Evolutionary conservation across 2,888 invertebrate genomes (phyloP).

Genomic region (Ferdinandea cuprea): DNA sequence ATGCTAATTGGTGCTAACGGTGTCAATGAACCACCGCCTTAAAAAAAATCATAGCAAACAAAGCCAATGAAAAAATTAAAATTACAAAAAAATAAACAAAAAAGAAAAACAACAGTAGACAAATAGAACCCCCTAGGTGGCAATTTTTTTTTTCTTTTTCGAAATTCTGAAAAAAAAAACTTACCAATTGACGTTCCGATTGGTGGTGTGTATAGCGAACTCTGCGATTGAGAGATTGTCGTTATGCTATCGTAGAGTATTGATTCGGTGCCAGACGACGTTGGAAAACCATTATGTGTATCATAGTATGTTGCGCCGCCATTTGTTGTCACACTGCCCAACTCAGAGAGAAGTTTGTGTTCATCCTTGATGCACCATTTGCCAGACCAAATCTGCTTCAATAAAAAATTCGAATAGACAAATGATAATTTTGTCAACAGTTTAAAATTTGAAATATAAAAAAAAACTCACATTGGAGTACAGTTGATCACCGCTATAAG

Average conservation of each 20-base stretch:
- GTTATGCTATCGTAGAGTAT: conserved; percentile 89
- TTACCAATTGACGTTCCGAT: conserved; percentile 88
- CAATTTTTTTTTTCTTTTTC: neutral
- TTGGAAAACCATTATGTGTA: conserved; percentile 81
- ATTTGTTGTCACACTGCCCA: conserved; percentile 86
- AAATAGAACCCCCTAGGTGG: conserved; percentile 20
- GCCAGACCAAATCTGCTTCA: conserved; percentile 90
- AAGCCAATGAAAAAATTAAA: conserved; percentile 36
- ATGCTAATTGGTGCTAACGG: conserved; percentile 89
- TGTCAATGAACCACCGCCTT: conserved; percentile 87
- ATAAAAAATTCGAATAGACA: neutral
- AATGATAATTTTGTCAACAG: neutral
- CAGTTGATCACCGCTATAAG: conserved; percentile 94
- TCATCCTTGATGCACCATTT: conserved; percentile 97
- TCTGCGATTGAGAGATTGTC: conserved; percentile 89
- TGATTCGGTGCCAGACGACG: conserved; percentile 83
- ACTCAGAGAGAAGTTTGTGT: conserved; percentile 92
- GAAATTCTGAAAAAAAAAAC: conserved; percentile 74
- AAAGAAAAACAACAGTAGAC: conserved; percentile 20
- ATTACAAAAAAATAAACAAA: conserved; percentile 55
- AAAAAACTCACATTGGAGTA: conserved; percentile 92
- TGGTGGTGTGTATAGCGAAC: conserved; percentile 90
- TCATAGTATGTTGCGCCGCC: conserved; percentile 84
- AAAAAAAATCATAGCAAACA: conserved; percentile 34
- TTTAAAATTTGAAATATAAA: neutral